Base-by-base conservation (phyloP, 1,140 invertebrate genomes). In the Drosophila arizonae region DNA sequence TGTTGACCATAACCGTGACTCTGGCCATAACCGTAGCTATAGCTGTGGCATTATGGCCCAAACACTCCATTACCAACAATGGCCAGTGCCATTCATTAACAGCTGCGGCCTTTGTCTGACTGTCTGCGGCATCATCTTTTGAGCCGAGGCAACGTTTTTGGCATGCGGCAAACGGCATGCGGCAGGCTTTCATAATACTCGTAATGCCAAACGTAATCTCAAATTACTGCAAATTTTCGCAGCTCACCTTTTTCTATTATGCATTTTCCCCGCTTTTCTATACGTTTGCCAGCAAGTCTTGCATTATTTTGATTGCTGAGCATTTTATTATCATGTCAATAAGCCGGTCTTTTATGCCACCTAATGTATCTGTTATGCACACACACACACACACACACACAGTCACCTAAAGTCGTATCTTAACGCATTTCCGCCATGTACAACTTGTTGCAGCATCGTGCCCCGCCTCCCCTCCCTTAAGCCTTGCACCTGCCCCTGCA, bases 161-260 rank as follows among this genome's bases (percentile, higher is more conserved):
- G 54, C 43, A 45, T n/a, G 43, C 15, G 28, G 63, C 4, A 43
- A 1, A 17, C 17, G 17, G 63, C 4, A 43, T 3, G 48, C 21
- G 4, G 51, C 24, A 41, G 21, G 13, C 21, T 21, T 56, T 26
- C 43, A 46, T 46, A 21, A 10, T 26, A 54, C 36, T 57, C 77
- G 86, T 86, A 81, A 85, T 76, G 79, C 76, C 76, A 76, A 69
- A 69, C 76, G 72, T 87, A 82, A 88, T 88, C 79, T 87, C 84
- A 77, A 87, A 87, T 87, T 87, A 87, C 82, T 77, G 82, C 84
- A 84, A 82, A 88, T 88, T 88, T 87, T 82, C 72, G 64, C 75
- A 69, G 77, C 70, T 75, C 75, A 85, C 62, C 77, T 85, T 79
- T 52, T 64, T 63, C 58, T 67, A 62, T 61, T 68, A 65, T 54